phyloP scores from a whole-genome alignment of 2,113 vertebrate genomes.

The Microtus pennsylvanicus region DNA sequence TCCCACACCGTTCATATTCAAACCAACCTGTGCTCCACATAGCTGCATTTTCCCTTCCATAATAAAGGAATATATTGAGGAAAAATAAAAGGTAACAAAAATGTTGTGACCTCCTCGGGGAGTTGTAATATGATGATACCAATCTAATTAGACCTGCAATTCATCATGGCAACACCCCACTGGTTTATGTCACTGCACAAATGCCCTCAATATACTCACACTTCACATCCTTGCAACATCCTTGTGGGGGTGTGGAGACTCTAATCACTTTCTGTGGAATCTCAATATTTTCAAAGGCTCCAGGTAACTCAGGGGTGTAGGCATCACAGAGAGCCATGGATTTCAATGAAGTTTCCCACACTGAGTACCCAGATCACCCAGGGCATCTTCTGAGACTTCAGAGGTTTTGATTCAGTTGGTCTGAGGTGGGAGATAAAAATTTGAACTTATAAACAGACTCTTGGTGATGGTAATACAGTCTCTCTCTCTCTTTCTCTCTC shows the following conservation, averaged over 20 bases:
- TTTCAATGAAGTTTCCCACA: not conserved
- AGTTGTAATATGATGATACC: not conserved
- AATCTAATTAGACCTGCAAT: not conserved
- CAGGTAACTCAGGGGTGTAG: not conserved
- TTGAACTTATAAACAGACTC: not conserved
- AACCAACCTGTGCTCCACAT: not conserved
- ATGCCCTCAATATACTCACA: not conserved
- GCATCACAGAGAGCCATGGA: not conserved
- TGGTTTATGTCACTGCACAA: not conserved
- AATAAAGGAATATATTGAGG: not conserved
- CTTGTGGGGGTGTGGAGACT: not conserved
- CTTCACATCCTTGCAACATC: not conserved
- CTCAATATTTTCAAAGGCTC: not conserved
- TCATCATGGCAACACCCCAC: not conserved
- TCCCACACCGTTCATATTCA: not conserved
- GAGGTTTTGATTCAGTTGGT: constrained; percentile 23
- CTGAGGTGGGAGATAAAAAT: not conserved
- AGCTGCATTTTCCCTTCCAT: not conserved
- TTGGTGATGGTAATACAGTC: not conserved
- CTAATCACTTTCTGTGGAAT: not conserved
- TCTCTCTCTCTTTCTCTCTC: not conserved
- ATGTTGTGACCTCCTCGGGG: not conserved
- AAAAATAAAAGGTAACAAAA: not conserved
- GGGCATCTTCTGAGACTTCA: not conserved
- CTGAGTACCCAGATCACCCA: not conserved